Evolutionary conservation across 1,140 invertebrate genomes (phyloP).

Genomic region (Diachasmimorpha longicaudata): DNA sequence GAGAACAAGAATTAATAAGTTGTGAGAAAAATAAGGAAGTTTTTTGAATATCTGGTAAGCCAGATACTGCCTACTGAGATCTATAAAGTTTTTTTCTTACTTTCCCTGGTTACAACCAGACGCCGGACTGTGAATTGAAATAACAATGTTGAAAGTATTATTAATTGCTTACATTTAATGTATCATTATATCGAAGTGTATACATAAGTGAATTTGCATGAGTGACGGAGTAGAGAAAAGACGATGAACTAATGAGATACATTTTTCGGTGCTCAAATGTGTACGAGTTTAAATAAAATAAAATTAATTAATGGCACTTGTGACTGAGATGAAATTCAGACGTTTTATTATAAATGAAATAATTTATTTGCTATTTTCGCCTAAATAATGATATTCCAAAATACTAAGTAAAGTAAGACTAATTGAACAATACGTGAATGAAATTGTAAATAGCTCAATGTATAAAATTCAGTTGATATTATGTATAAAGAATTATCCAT

Average conservation of each 20-base stretch:
- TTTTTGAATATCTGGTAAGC: background rate
- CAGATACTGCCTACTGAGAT: background rate
- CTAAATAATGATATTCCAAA: background rate
- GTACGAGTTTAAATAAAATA: constrained; percentile 9
- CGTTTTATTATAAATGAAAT: background rate
- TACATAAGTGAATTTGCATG: constrained; percentile 37
- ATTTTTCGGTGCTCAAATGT: constrained; percentile 34
- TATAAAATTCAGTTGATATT: constrained; percentile 47
- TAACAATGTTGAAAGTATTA: constrained; percentile 57
- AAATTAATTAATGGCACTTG: background rate
- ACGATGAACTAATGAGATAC: constrained; percentile 27
- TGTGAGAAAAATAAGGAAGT: background rate
- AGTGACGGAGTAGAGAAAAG: constrained; percentile 21
- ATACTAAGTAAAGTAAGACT: constrained; percentile 4
- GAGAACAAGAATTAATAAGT: background rate
- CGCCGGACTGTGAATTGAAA: constrained; percentile 26
- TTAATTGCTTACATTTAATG: constrained; percentile 48
- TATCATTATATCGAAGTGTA: constrained; percentile 45
- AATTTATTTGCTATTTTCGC: background rate
- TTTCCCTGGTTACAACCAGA: background rate
- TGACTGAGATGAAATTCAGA: background rate
- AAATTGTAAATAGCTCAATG: constrained; percentile 51
- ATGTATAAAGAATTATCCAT: constrained; percentile 45
- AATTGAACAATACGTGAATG: constrained; percentile 21
- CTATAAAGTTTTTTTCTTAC: background rate